Evolutionary conservation across 2,113 vertebrate species (phyloP).

Genomic region (Microtus richardsoni): DNA sequence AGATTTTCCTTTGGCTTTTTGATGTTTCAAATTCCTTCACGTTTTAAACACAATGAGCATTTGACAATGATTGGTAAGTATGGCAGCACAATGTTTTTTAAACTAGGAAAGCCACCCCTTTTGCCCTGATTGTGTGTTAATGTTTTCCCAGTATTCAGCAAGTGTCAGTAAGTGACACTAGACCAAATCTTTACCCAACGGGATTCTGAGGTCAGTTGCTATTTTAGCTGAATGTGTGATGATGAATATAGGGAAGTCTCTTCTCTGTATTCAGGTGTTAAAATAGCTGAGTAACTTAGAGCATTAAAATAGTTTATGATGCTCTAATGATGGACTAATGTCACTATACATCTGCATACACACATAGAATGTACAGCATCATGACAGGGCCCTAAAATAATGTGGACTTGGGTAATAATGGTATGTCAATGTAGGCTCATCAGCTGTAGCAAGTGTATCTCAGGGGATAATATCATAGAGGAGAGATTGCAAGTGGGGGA

Average conservation of each 20-base stretch:
- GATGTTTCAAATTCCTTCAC: constrained; percentile 21
- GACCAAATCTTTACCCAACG: background rate
- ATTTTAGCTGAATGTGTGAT: background rate
- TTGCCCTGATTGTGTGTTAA: background rate
- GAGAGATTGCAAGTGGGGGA: background rate
- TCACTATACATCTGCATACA: background rate
- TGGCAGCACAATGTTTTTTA: background rate
- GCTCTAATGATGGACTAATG: background rate
- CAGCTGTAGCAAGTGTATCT: background rate
- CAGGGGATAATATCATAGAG: background rate
- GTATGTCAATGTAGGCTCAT: background rate
- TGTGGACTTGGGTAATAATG: background rate
- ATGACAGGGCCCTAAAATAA: background rate
- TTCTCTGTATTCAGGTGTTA: background rate
- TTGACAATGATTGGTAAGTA: background rate
- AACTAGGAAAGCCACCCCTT: background rate
- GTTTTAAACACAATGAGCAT: background rate
- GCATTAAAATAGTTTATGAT: background rate
- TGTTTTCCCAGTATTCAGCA: background rate
- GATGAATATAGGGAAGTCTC: background rate
- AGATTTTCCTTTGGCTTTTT: constrained; percentile 12
- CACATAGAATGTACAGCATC: background rate
- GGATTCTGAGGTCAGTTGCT: background rate
- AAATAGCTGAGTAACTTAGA: background rate
- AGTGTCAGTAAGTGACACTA: background rate